Percentiles rank a stretch among this genome's conserved stretches.
These are phyloP conservation scores for Dicerorhinus sumatrensis DNA, from an alignment of 2,113 vertebrate genomes.

Conservation along the genomic window DNA sequence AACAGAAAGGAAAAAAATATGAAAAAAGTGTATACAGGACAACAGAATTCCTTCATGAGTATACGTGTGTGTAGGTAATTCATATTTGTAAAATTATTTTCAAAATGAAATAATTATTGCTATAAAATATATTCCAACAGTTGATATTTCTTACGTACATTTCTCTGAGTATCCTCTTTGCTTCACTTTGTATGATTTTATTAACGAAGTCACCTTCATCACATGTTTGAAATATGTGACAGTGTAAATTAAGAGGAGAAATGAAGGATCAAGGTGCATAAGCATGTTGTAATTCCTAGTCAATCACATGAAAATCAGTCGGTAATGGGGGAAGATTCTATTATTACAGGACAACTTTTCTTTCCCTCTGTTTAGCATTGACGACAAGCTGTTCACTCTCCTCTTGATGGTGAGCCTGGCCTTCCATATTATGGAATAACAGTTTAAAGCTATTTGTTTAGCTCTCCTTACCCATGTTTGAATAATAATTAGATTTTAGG, in stretches of 20 bases:
- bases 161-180: constrained; percentile 24
- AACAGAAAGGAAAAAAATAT: background rate
- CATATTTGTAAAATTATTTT: background rate
- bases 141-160: background rate
- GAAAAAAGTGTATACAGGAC: background rate
- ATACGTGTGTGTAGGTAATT: background rate
- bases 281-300: background rate
- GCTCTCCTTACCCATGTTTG: constrained; percentile 25
- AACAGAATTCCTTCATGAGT: background rate
- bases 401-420: background rate
- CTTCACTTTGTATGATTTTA: constrained; percentile 24
- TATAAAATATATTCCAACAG: background rate
- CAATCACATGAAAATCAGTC: background rate
- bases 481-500: constrained; percentile 72
- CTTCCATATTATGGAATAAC: constrained; percentile 24
- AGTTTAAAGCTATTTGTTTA: constrained; percentile 66
- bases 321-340: constrained; percentile 56
- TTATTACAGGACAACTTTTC: background rate
- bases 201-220: constrained; percentile 64
- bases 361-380: constrained; percentile 55
- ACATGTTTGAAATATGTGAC: constrained; percentile 50
- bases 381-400: background rate
- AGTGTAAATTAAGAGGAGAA: constrained; percentile 63
- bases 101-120: background rate
- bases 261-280: constrained; percentile 48